phyloP scores from a whole-genome alignment of 2,797 vertebrate genomes.

The Dallia pectoralis region DNA sequence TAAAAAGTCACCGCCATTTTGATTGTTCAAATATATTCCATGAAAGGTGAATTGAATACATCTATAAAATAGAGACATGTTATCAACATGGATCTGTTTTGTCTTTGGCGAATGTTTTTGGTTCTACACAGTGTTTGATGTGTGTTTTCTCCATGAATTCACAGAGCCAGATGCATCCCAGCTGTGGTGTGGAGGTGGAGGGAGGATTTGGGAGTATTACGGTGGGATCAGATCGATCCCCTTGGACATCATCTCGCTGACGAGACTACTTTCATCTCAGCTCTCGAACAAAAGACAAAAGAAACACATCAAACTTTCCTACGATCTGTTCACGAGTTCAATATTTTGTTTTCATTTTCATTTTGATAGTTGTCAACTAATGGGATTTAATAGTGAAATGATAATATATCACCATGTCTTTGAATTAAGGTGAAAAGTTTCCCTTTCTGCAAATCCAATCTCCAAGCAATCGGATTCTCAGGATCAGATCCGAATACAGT shows the following conservation, averaged over 20 bases:
- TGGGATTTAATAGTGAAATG: no score
- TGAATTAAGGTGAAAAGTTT: no score
- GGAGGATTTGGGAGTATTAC: conserved; percentile 23
- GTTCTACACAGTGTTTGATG: not conserved
- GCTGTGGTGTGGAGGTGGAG: conserved; percentile 23
- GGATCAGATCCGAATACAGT: not conserved
- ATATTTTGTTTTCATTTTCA: no score
- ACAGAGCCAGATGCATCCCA: conserved; percentile 19
- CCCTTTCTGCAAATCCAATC: no score
- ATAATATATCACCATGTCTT: no score
- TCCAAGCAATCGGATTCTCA: not conserved
- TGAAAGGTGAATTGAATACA: not conserved
- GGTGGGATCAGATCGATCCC: not conserved
- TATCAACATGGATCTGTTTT: not conserved
- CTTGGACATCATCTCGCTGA: not conserved
- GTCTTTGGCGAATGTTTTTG: not conserved
- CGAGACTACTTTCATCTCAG: not conserved
- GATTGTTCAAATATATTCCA: not conserved
- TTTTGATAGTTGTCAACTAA: no score
- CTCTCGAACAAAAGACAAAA: conserved; percentile 4
- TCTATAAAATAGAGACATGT: not conserved
- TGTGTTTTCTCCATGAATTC: conserved; percentile 1
- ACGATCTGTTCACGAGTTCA: no score
- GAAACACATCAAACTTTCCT: not conserved
- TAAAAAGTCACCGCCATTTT: not conserved